These are phyloP conservation scores for Cephalopachus bancanus DNA, from an alignment of 2,797 vertebrate genomes.

Conservation along the genomic window DNA sequence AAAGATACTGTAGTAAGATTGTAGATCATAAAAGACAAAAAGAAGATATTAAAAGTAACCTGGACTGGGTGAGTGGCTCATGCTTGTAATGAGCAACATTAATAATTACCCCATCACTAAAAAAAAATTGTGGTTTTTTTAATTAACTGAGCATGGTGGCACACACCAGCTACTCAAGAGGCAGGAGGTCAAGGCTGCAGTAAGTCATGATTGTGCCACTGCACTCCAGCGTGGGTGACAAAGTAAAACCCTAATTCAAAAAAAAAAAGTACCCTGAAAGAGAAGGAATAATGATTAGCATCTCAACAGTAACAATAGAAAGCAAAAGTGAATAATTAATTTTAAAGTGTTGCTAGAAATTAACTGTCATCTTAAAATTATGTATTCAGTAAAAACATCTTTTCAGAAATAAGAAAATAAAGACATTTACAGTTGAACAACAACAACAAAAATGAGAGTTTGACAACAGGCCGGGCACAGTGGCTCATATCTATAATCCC, in stretches of 20 bases:
- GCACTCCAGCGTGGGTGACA: not conserved
- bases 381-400: constrained; percentile 4
- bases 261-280: not conserved
- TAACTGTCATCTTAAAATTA: constrained; percentile 10
- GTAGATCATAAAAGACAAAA: not conserved
- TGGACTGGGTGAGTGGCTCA: not conserved
- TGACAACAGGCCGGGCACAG: not conserved
- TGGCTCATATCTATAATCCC: no score
- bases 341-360: not conserved
- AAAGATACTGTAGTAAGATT: not conserved
- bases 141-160: not conserved
- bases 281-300: not conserved
- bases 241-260: not conserved
- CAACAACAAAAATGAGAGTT: not conserved
- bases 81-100: not conserved
- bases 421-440: not conserved
- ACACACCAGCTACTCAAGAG: not conserved
- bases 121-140: not conserved
- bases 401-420: constrained; percentile 43
- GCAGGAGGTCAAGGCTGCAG: not conserved
- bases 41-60: not conserved
- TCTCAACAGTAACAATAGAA: not conserved
- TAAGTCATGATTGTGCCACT: not conserved
- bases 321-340: not conserved
- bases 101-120: not conserved